Evolutionary conservation across 2,113 vertebrate species (phyloP), one percentile per base, ranked within the genome.

Genomic region (Crotalus tigris): DNA sequence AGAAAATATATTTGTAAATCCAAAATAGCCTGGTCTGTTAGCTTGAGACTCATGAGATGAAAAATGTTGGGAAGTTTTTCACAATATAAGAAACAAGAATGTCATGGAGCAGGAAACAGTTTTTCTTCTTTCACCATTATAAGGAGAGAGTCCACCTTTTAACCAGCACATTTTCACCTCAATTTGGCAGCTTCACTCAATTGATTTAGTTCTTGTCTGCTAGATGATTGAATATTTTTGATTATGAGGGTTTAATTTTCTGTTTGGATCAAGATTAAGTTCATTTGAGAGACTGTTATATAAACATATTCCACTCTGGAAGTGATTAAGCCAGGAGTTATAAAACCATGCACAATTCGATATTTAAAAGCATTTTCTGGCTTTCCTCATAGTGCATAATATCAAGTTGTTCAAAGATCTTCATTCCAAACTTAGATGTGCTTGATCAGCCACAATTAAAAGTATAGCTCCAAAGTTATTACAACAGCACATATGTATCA

Each of bases 281-380:
- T 85, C 3, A 33, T 92, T 92, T 90, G 88, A 64, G 69, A 90
- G 55, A 51, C 44, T 51, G 92, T 90, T 90, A 89, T 92, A 89
- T 92, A 89, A 92, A 92, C 69, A 89, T 92, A 92, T 92, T 92
- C 54, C 29, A 58, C 21, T 92, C 92, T 92, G 88, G 54, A 92
- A 92, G 53, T n/a, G 88, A 89, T 92, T 89, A 92, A 55, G 85
- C 88, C 88, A 92, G 92, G 54, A 85, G 64, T 92, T 59, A 90
- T 75, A 92, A 92, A 92, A 89, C 44, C 88, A 90, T 92, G 64
- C 88, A 85, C 88, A 90, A 85, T 55, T 75, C 59, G 61, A 92
- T 89, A 57, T 39, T 89, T 89, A 89, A 92, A 89, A 81, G 55
- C 54, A 85, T 90, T 92, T 39, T 54, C 88, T 90, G 53, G 69